Base-by-base conservation (phyloP, 2,888 invertebrate species). In the Chrysolina oricalcia region DNA sequence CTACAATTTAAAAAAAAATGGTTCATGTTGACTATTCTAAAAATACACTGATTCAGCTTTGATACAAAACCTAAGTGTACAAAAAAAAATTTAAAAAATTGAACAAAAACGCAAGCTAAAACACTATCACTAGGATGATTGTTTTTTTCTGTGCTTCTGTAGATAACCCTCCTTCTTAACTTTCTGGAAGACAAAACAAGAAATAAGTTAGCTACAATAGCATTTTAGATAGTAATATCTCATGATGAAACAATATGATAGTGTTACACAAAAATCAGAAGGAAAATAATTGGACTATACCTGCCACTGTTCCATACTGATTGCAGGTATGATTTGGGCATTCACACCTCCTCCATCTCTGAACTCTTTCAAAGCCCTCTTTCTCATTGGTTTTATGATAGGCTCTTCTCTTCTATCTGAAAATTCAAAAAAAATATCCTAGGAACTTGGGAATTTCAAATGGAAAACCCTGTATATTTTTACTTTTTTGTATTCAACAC, bases 241-340 rank as follows among this genome's bases (percentile, higher is more conserved):
- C 8, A 35, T 35, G 35, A 6, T 35, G 8, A 35, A 3, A 35
- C 35, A 35, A 35, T 35, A 35, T 35, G 35, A 35, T 35, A 35
- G 35, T 35, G 4, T 35, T 6, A 35, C 35, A 35, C 4, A 35
- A 35, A 35, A 35, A 35, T 6, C 8, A 48, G 1, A 8, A 48
- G 9, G 17, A 17, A 48, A 48, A 17, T 10, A 17, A 48, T 2
- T 10, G 3, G 8, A 50, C 75, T 86, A 84, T 86, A 93, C 93
- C 90, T 88, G 86, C 93, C 93, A 93, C 17, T 90, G 87, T 17
- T 89, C 82, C 88, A 91, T 90, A 69, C 90, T 90, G 1, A 93
- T 86, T 15, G 91, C 89, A 0, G 91, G 88, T 0, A 93, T 89
- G 80, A 92, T 91, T 86, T 93, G 93, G 72, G 90, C 88, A 81